A percentile compares a stretch with the other conserved stretches of the same genome.
Evolutionary conservation across 2,113 vertebrate species (phyloP).

Genomic region (Mirounga angustirostris): DNA sequence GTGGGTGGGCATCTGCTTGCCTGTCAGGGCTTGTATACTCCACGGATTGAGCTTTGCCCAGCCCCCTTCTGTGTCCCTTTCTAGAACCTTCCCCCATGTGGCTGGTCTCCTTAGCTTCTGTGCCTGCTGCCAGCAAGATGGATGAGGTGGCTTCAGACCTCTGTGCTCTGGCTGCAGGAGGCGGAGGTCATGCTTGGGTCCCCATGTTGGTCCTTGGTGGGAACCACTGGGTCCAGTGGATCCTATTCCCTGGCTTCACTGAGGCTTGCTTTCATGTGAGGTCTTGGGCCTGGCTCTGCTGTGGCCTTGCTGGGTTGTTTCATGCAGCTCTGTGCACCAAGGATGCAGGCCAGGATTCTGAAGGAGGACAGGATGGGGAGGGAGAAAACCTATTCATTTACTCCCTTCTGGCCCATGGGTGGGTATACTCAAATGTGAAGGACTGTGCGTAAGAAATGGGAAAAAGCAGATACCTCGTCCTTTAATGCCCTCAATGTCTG

Average conservation of each 20-base stretch:
- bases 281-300: not conserved
- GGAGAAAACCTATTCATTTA: not conserved
- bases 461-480: accelerated
- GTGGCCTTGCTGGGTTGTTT: not conserved
- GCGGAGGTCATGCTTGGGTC: not conserved
- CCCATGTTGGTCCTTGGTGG: not conserved
- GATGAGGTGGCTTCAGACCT: not conserved
- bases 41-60: not conserved
- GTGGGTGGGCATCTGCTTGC: not conserved
- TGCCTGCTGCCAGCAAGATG: not conserved
- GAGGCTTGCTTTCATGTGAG: not conserved
- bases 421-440: accelerated
- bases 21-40: not conserved
- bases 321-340: not conserved
- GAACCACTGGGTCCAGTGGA: not conserved
- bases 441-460: not conserved
- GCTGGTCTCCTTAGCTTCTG: not conserved
- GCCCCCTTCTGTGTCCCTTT: not conserved
- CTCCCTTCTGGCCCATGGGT: not conserved
- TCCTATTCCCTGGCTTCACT: too few relatives aligned
- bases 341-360: not conserved
- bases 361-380: not conserved
- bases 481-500: accelerated
- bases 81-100: not conserved
- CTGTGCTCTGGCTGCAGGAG: not conserved